Evolutionary conservation across 2,113 vertebrate species (phyloP).

Genomic region (Stercorarius parasiticus): DNA sequence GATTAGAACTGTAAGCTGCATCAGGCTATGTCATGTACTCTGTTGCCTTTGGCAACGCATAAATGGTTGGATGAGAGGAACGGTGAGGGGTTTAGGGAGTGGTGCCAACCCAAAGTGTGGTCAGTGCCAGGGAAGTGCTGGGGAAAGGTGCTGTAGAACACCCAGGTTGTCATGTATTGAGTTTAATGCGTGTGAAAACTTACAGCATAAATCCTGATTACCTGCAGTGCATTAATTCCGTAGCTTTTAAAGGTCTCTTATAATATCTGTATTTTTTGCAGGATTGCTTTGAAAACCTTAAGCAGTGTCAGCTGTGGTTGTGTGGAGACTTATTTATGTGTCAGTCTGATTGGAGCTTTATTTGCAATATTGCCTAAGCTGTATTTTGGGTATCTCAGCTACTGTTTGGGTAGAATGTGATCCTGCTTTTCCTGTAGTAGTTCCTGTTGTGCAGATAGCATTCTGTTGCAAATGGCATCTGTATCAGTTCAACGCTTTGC

Average conservation of each 20-base stretch:
- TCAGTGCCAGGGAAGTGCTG: neutral
- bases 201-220: neutral
- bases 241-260: neutral
- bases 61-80: neutral
- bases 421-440: neutral
- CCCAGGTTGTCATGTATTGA: neutral
- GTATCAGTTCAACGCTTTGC: neutral
- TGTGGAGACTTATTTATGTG: neutral
- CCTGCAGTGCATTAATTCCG: neutral
- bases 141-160: constrained; percentile 18
- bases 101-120: neutral
- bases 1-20: neutral
- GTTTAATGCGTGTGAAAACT: neutral
- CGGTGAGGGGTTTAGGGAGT: neutral
- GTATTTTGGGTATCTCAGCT: neutral
- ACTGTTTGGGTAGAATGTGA: neutral
- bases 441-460: neutral
- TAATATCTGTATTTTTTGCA: neutral
- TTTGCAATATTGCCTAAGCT: neutral
- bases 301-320: neutral
- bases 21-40: neutral
- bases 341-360: neutral
- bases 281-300: neutral
- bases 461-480: neutral
- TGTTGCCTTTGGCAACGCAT: constrained; percentile 32